A percentile compares a stretch with the other conserved stretches of the same genome.
phyloP scores from a whole-genome alignment of 2,113 vertebrate species.

The Clupea harengus region DNA sequence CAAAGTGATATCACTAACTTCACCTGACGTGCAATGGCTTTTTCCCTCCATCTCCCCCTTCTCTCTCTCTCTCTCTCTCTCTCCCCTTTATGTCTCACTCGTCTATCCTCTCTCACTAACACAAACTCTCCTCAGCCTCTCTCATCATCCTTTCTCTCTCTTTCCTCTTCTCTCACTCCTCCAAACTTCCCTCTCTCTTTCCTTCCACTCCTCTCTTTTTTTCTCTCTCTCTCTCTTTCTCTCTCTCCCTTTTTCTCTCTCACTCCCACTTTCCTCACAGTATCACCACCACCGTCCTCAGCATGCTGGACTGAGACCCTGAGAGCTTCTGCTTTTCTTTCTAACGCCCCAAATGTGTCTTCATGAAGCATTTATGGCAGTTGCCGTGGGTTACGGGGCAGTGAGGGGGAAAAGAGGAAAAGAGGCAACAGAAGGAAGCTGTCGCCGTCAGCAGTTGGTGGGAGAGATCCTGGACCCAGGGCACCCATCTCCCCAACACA shows the following conservation, averaged over 20 bases:
- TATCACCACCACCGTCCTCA: neutral
- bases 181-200: neutral
- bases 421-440: neutral
- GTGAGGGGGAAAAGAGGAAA: neutral
- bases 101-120: neutral
- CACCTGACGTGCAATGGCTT: conserved; percentile 29
- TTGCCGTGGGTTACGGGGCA: conserved; percentile 26
- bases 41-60: conserved; percentile 7
- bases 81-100: neutral
- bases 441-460: neutral
- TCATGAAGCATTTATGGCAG: conserved; percentile 34
- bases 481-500: neutral
- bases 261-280: neutral
- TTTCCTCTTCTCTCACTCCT: neutral
- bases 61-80: neutral
- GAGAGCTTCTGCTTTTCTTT: neutral
- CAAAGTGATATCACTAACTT: conserved; percentile 29
- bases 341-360: conserved; percentile 20
- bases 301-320: neutral
- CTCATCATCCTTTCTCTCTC: neutral
- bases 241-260: neutral
- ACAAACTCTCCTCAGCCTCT: neutral
- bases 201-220: neutral
- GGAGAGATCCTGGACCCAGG: neutral
- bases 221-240: neutral